Evolutionary conservation across 2,113 vertebrate genomes (phyloP).

Genomic region (Taxidea taxus): DNA sequence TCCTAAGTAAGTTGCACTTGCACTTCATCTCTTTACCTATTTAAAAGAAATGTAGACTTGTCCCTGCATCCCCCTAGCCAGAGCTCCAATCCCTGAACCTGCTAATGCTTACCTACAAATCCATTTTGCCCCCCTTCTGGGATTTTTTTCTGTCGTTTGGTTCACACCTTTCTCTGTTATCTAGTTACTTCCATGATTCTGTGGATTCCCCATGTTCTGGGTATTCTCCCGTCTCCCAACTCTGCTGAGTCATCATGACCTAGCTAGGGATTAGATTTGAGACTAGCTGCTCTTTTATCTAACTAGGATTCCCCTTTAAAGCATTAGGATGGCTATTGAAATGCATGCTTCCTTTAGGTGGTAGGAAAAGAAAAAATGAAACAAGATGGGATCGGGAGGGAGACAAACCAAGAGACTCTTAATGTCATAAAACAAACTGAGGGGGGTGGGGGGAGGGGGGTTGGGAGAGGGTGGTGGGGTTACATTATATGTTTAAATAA

Average conservation of each 20-base stretch:
- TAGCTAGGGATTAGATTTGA: not conserved
- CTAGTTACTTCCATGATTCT: not conserved
- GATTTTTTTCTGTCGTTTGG: not conserved
- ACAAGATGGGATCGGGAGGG: too few relatives aligned
- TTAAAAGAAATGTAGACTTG: not conserved
- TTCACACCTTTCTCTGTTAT: not conserved
- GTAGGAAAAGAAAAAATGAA: too few relatives aligned
- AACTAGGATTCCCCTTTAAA: not conserved
- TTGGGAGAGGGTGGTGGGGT: too few relatives aligned
- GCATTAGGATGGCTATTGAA: not conserved
- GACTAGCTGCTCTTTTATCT: not conserved
- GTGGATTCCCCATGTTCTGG: not conserved
- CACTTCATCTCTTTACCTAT: not conserved
- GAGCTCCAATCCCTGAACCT: not conserved
- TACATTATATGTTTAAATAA: too few relatives aligned
- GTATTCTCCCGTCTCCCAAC: not conserved
- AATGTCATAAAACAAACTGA: too few relatives aligned
- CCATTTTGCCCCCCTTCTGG: not conserved
- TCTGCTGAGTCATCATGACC: not conserved
- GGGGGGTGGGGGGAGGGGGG: too few relatives aligned
- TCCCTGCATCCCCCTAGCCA: accelerated
- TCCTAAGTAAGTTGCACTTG: not conserved
- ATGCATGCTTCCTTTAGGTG: accelerated
- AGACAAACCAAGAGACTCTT: too few relatives aligned
- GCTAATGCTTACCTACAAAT: not conserved